Evolutionary conservation across 2,888 invertebrate genomes (phyloP).

Genomic region (Epinotia bilunana): DNA sequence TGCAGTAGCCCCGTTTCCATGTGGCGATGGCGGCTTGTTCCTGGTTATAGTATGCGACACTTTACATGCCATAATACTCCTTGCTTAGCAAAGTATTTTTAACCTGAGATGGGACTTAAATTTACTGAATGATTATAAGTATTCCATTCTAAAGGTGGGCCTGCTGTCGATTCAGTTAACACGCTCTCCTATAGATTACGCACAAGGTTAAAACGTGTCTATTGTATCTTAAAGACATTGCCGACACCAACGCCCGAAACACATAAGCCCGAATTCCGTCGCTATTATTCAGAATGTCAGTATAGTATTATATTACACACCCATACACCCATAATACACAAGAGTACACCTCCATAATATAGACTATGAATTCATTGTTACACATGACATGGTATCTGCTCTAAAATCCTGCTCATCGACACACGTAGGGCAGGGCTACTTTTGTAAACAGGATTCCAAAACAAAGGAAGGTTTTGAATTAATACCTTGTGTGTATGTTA

Average conservation of each 20-base stretch:
- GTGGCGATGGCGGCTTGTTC: slow-evolving; percentile 44
- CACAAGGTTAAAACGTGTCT: slow-evolving; percentile 45
- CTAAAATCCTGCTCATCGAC: no score
- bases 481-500: no score
- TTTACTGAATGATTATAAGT: no score
- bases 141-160: slow-evolving; percentile 21
- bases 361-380: neutral
- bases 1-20: slow-evolving; percentile 54
- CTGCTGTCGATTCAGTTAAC: slow-evolving; percentile 38
- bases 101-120: no score
- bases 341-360: neutral
- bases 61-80: no score
- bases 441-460: no score
- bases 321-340: no score
- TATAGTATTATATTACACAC: no score
- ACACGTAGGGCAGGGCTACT: no score
- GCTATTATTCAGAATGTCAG: slow-evolving; percentile 25
- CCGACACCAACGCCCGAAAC: slow-evolving; percentile 26
- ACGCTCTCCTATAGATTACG: slow-evolving; percentile 45
- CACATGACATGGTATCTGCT: neutral
- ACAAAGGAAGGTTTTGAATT: no score
- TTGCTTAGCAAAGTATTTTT: no score
- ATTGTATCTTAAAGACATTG: slow-evolving; percentile 36
- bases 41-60: slow-evolving; percentile 40
- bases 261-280: slow-evolving; percentile 24